Evolutionary conservation across 1,140 invertebrate genomes (phyloP).

Genomic region (Calycopis cecrops): DNA sequence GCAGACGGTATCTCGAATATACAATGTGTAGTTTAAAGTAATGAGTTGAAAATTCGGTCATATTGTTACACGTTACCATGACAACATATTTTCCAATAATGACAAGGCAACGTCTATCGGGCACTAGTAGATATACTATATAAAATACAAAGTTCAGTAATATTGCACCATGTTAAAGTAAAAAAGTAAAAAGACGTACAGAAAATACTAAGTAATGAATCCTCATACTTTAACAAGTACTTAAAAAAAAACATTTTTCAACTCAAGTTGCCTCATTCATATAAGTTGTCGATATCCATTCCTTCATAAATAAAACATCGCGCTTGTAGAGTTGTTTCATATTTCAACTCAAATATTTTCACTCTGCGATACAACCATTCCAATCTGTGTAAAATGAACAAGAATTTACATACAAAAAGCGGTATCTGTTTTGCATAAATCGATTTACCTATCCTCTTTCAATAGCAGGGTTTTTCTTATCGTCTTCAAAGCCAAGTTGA

Average conservation of each 20-base stretch:
- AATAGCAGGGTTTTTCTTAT: conserved; percentile 57
- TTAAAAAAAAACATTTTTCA: conserved; percentile 4
- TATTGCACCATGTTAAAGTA: no score
- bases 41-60: no score
- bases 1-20: no score
- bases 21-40: no score
- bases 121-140: no score
- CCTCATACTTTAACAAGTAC: not conserved
- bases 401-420: conserved; percentile 70
- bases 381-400: conserved; percentile 67
- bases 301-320: conserved; percentile 7
- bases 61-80: no score
- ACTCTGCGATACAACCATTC: conserved; percentile 57
- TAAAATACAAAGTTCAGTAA: no score
- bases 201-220: no score
- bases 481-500: conserved; percentile 64
- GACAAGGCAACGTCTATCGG: no score
- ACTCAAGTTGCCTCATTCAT: no score
- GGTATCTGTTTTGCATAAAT: conserved; percentile 69
- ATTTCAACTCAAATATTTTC: conserved; percentile 17
- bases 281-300: not conserved
- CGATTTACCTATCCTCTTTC: conserved; percentile 69
- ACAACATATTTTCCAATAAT: no score
- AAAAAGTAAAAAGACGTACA: no score
- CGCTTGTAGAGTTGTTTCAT: conserved; percentile 5